Percentiles rank a stretch among this genome's conserved stretches.
These are phyloP conservation scores for Tretioscincus oriximinensis DNA, from an alignment of 2,113 vertebrate genomes.

Conservation along the genomic window DNA sequence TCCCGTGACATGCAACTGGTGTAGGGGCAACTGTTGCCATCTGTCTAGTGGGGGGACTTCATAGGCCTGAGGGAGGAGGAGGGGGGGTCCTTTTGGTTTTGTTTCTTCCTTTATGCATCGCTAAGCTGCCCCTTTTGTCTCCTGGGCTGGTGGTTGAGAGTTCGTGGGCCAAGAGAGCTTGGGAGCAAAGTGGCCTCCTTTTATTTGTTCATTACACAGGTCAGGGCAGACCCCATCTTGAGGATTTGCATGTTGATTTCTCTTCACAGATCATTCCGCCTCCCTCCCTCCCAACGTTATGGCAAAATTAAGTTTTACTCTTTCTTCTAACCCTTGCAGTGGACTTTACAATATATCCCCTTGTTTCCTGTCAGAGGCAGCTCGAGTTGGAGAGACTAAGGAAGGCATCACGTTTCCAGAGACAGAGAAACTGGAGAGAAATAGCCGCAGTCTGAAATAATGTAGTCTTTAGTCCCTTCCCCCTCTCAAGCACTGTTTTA, in stretches of 20 bases:
- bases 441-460: neutral
- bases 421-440: neutral
- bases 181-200: constrained; percentile 52
- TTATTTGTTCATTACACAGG: constrained; percentile 37
- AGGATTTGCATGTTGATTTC: constrained; percentile 38
- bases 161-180: neutral
- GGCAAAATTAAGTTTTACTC: constrained; percentile 6
- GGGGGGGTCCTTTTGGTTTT: neutral
- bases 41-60: constrained; percentile 59
- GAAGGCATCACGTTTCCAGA: neutral
- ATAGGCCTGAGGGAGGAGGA: constrained; percentile 27
- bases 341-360: neutral
- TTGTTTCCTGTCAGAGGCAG: neutral
- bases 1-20: constrained; percentile 47
- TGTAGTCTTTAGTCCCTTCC: neutral
- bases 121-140: constrained; percentile 72
- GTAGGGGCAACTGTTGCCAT: constrained; percentile 72
- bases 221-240: constrained; percentile 47
- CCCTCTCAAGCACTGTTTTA: too few species aligned
- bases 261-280: constrained; percentile 26
- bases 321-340: neutral
- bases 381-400: neutral
- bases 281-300: neutral
- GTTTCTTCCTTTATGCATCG: constrained; percentile 61
- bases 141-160: neutral